These are phyloP conservation scores for Paratrypauchen microcephalus DNA, from an alignment of 2,797 vertebrate genomes.

Conservation along the genomic window DNA sequence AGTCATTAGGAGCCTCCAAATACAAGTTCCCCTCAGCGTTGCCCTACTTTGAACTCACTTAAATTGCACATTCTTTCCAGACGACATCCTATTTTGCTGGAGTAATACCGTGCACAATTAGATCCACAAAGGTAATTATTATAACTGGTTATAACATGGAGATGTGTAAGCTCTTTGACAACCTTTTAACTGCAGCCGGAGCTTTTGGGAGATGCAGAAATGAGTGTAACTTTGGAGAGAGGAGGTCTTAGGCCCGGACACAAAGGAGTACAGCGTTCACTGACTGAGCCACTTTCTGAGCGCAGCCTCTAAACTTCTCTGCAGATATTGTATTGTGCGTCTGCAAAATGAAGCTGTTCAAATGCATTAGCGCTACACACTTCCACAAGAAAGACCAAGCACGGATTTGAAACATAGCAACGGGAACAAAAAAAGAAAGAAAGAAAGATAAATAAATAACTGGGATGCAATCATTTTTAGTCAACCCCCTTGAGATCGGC, in stretches of 20 bases:
- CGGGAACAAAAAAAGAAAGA: constrained; percentile 49
- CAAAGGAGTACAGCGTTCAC: constrained; percentile 63
- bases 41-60: constrained; percentile 18
- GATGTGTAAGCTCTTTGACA: constrained; percentile 57
- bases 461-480: constrained; percentile 67
- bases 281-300: constrained; percentile 71
- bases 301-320: constrained; percentile 75
- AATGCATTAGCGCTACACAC: constrained; percentile 79
- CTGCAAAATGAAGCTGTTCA: constrained; percentile 76
- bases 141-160: constrained; percentile 36
- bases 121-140: constrained; percentile 59
- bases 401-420: constrained; percentile 76
- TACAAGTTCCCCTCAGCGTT: constrained; percentile 18
- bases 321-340: constrained; percentile 74
- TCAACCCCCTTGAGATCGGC: constrained; percentile 60
- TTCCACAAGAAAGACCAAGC: constrained; percentile 77
- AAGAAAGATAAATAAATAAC: constrained; percentile 52
- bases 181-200: constrained; percentile 54
- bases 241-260: constrained; percentile 51
- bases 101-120: constrained; percentile 34
- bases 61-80: constrained; percentile 21
- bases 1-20: constrained; percentile 12
- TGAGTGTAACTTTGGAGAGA: constrained; percentile 50
- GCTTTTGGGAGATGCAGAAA: constrained; percentile 53
- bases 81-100: constrained; percentile 24